Evolutionary conservation across 2,797 vertebrate genomes (phyloP).

Genomic region (Gephyroberyx darwinii): DNA sequence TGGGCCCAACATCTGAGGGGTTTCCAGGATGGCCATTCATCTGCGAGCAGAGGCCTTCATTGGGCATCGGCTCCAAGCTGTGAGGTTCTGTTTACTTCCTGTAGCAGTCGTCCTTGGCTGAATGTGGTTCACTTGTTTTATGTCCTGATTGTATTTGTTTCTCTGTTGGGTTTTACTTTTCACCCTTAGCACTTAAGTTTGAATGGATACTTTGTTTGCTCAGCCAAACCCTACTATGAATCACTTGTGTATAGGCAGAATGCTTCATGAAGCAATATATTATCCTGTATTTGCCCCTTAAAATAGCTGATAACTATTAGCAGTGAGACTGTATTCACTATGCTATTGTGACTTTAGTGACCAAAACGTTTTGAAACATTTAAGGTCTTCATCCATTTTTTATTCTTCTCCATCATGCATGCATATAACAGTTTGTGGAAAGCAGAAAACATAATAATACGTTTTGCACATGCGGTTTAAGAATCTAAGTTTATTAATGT

Average conservation of each 20-base stretch:
- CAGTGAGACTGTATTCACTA: slow-evolving; percentile 15
- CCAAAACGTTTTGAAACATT: slow-evolving; percentile 18
- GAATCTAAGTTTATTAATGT: slow-evolving; percentile 26
- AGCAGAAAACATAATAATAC: slow-evolving; percentile 27
- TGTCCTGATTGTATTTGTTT: slow-evolving; percentile 6
- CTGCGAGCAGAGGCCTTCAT: slow-evolving; percentile 27
- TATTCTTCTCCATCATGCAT: slow-evolving; percentile 27
- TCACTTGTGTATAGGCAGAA: background rate
- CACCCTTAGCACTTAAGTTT: background rate
- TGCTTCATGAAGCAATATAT: slow-evolving; percentile 5
- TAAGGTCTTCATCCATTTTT: background rate
- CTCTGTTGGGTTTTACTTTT: slow-evolving; percentile 8
- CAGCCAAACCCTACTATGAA: slow-evolving; percentile 1
- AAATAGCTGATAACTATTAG: slow-evolving; percentile 21
- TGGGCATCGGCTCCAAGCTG: slow-evolving; percentile 27
- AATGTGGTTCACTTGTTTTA: slow-evolving; percentile 17
- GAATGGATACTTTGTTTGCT: background rate
- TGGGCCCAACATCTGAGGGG: slow-evolving; percentile 55
- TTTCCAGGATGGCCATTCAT: slow-evolving; percentile 35
- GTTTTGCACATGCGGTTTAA: slow-evolving; percentile 29
- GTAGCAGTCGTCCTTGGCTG: slow-evolving; percentile 28
- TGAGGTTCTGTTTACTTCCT: slow-evolving; percentile 50
- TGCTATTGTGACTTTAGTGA: background rate
- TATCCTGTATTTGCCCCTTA: background rate
- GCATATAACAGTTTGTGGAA: slow-evolving; percentile 20